These are phyloP conservation scores for Spondyliosoma cantharus DNA, from an alignment of 2,797 vertebrate species.

Conservation along the genomic window DNA sequence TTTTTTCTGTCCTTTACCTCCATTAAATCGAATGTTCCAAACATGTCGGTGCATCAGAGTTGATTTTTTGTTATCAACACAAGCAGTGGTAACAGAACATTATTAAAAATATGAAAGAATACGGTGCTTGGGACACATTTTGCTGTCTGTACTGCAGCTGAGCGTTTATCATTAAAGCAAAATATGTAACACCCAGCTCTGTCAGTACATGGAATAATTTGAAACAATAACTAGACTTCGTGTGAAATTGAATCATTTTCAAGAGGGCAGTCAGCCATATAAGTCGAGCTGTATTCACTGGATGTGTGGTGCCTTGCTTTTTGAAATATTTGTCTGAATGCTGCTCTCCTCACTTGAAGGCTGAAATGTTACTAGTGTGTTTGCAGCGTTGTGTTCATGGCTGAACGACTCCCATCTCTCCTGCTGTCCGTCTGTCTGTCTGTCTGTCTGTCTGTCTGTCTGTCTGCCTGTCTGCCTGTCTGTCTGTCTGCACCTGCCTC, in stretches of 20 bases:
- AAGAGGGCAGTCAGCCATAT: not conserved
- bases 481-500: constrained; percentile 16
- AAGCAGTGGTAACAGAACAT: too few species aligned
- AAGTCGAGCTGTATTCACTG: not conserved
- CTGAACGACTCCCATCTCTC: constrained; percentile 11
- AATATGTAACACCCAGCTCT: not conserved
- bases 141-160: not conserved
- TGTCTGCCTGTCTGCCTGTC: constrained; percentile 9
- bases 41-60: not conserved
- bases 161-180: not conserved
- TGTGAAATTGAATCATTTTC: constrained; percentile 15
- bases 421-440: constrained; percentile 17
- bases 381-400: constrained; percentile 4
- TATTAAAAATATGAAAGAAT: too few species aligned
- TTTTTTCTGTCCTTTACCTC: not conserved
- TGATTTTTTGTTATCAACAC: not conserved
- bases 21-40: not conserved
- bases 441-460: constrained; percentile 12
- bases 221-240: not conserved
- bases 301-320: not conserved
- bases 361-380: constrained; percentile 7
- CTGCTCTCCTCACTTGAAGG: constrained; percentile 12
- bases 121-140: not conserved
- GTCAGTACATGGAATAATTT: not conserved
- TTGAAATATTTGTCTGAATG: constrained; percentile 27